phyloP scores from a whole-genome alignment of 92 coral and sea anemone species.

The Porites cylindrica region DNA sequence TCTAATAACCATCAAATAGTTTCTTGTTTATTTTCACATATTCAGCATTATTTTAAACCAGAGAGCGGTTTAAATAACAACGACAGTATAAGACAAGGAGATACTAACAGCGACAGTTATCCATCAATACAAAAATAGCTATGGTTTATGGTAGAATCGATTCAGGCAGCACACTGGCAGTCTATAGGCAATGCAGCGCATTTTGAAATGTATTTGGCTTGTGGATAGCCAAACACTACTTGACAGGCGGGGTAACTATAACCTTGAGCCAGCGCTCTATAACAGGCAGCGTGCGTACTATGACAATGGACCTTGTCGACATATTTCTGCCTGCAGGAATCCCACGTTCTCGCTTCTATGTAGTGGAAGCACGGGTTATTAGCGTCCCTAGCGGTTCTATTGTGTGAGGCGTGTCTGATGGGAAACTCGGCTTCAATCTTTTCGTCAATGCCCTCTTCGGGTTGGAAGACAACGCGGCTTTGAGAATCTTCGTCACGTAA shows the following conservation, averaged over 20 bases:
- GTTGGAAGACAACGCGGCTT: background rate
- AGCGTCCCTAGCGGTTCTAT: slow-evolving; percentile 27
- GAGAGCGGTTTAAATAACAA: too few species aligned
- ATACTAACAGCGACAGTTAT: too few species aligned
- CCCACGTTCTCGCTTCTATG: background rate
- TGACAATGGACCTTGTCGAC: background rate
- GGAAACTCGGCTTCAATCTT: background rate
- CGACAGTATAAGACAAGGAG: too few species aligned
- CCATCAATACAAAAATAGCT: too few species aligned
- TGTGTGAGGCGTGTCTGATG: background rate
- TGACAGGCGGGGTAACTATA: background rate
- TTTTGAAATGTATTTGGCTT: background rate
- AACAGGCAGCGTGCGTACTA: background rate
- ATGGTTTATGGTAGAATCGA: too few species aligned
- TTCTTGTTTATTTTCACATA: too few species aligned
- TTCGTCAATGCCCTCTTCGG: background rate
- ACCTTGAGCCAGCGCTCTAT: background rate
- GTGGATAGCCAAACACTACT: slow-evolving; percentile 2
- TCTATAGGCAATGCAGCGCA: background rate
- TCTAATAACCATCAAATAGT: too few species aligned
- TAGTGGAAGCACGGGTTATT: background rate
- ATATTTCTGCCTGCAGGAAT: background rate
- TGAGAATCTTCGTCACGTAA: background rate
- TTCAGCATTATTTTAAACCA: too few species aligned
- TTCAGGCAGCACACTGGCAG: slow-evolving; percentile 22